Evolutionary conservation across 2,113 vertebrate species (phyloP).

Genomic region (Arenaria interpres): DNA sequence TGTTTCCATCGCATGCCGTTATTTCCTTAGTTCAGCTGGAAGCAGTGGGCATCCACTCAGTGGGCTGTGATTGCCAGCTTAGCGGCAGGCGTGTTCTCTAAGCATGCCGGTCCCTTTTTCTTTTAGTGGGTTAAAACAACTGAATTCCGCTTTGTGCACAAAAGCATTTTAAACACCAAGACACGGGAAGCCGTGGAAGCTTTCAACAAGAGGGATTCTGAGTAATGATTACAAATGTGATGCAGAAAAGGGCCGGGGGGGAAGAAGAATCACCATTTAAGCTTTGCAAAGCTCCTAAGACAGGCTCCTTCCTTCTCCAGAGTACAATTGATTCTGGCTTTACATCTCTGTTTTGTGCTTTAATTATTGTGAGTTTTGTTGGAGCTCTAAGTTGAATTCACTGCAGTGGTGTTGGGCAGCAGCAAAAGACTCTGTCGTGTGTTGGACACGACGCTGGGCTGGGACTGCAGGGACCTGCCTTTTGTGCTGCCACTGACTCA

Average conservation of each 20-base stretch:
- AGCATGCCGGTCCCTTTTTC: background rate
- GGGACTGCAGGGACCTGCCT: background rate
- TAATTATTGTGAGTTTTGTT: background rate
- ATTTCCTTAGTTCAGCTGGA: constrained; percentile 37
- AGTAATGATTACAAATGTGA: background rate
- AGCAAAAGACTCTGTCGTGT: rapidly evolving
- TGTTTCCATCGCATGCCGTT: background rate
- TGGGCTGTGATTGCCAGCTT: constrained; percentile 54
- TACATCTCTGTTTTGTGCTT: background rate
- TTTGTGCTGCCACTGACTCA: background rate
- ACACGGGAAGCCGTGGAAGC: background rate
- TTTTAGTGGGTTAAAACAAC: background rate
- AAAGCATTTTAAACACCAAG: background rate
- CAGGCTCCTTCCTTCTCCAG: background rate
- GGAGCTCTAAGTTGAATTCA: background rate
- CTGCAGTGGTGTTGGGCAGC: background rate
- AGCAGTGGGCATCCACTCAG: constrained; percentile 42
- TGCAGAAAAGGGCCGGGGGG: background rate
- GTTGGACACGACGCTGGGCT: background rate
- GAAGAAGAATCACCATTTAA: background rate
- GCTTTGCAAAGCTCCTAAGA: background rate
- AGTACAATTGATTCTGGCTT: background rate
- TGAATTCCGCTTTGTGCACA: background rate
- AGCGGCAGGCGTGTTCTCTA: background rate
- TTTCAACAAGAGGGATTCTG: background rate